Evolutionary conservation across 1,140 invertebrate species (phyloP), one percentile per base, ranked within the genome.

Genomic region (Drosophila eugracilis): DNA sequence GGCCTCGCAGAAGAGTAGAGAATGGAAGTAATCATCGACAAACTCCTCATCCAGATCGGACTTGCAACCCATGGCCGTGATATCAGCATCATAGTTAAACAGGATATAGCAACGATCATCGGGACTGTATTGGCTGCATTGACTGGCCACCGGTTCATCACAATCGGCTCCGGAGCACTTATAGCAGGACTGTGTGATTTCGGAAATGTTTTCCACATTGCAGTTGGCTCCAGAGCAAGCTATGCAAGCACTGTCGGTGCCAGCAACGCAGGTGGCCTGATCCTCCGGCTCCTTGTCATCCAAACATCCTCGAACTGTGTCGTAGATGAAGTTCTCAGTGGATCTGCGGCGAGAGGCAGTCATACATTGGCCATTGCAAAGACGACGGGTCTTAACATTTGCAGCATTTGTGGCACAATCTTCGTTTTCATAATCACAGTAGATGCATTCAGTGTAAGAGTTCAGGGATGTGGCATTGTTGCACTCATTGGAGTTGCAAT

Each of bases 401-500:
- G 32, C 24, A 0, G 86, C 67, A 34, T 75, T 69, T 0, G 14
- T n/a, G 0, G 32, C 63, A 36, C 90, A 91, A 3, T 90, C 44
- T 0, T 30, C 17, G 26, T 77, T 89, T 0, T 19, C 39, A 24
- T 41, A 30, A 37, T 91, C 79, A 21, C 90, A 91, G 37, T 81
- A 91, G n/a, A 91, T 37, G 52, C 90, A 91, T 6, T 66, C 58
- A 1, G 59, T 50, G 52, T 91, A 91, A 22, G 36, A 41, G 5
- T 34, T 53, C 26, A 74, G 36, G 0, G 55, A 42, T 1, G 5
- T 52, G 22, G 89, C 90, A 0, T 5, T 72, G 57, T 91, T 91
- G 37, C 90, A 91, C 0, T 37, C 44, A 14, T 91, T 88, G 3
- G 90, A 91, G 53, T 91, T 91, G 59, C 90, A 91, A 39, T 91